phyloP scores from a whole-genome alignment of 2,113 vertebrate genomes.

The Mohoua ochrocephala region DNA sequence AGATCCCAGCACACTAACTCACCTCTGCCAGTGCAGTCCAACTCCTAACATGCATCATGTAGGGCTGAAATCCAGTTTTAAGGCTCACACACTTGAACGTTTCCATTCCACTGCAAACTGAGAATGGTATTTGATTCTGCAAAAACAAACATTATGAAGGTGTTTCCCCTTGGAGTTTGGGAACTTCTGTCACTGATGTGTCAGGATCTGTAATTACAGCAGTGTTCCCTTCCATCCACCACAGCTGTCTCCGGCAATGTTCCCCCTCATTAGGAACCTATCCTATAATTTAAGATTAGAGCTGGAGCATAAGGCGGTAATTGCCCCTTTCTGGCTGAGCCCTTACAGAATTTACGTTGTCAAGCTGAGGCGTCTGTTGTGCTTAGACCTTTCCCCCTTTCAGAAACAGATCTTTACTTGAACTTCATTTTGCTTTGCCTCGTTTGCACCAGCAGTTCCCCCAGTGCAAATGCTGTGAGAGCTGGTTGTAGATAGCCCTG shows the following conservation, averaged over 20 bases:
- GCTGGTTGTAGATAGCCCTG: neutral
- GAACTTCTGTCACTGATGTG: neutral
- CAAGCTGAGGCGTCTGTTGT: neutral
- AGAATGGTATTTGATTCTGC: neutral
- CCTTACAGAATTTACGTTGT: neutral
- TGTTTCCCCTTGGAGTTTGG: neutral
- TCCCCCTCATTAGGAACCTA: constrained; percentile 22
- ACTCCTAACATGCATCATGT: neutral
- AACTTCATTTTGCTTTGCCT: neutral
- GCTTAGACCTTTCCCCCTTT: neutral
- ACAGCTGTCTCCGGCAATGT: neutral
- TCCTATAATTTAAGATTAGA: constrained; percentile 51
- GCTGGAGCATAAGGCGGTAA: neutral
- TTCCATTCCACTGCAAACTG: neutral
- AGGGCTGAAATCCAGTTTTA: neutral
- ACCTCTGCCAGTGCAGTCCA: neutral
- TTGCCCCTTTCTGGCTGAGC: neutral
- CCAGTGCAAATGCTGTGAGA: neutral
- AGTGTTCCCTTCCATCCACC: neutral
- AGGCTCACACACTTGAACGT: neutral
- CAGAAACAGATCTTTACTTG: neutral
- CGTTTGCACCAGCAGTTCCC: neutral
- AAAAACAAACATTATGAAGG: constrained; percentile 1
- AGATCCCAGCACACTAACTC: neutral
- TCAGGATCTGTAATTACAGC: constrained; percentile 13